phyloP scores from a whole-genome alignment of 2,888 invertebrate genomes.

The Lasioglossum malachurum region DNA sequence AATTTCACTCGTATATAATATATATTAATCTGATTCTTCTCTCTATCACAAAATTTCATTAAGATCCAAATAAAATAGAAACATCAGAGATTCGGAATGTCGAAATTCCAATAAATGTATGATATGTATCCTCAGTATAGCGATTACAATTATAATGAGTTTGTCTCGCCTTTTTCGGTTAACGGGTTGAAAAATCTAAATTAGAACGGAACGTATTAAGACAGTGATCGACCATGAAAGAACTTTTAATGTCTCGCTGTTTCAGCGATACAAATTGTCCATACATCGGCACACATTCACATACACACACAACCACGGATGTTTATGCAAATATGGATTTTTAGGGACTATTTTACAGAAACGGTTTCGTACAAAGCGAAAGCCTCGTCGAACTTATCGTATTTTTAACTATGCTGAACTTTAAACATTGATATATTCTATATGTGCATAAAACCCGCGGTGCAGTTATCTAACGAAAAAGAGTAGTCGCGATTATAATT shows the following conservation, averaged over 20 bases:
- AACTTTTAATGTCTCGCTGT: conserved; percentile 24
- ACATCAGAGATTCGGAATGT: background rate
- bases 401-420: background rate
- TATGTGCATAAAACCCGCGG: background rate
- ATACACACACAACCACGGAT: background rate
- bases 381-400: background rate
- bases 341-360: background rate
- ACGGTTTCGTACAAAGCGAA: background rate
- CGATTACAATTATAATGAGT: background rate
- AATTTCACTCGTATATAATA: background rate
- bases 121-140: background rate
- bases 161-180: background rate
- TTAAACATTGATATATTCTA: background rate
- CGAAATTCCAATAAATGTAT: background rate
- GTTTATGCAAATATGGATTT: background rate
- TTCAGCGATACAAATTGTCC: background rate
- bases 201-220: conserved; percentile 40
- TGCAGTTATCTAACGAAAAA: background rate
- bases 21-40: conserved; percentile 1
- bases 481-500: background rate
- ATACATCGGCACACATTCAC: background rate
- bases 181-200: conserved; percentile 31
- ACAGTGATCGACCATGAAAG: conserved; percentile 8
- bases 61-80: background rate
- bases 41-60: background rate